Base-by-base conservation (phyloP, 2,888 invertebrate species). In the Steinernema scapterisci region DNA sequence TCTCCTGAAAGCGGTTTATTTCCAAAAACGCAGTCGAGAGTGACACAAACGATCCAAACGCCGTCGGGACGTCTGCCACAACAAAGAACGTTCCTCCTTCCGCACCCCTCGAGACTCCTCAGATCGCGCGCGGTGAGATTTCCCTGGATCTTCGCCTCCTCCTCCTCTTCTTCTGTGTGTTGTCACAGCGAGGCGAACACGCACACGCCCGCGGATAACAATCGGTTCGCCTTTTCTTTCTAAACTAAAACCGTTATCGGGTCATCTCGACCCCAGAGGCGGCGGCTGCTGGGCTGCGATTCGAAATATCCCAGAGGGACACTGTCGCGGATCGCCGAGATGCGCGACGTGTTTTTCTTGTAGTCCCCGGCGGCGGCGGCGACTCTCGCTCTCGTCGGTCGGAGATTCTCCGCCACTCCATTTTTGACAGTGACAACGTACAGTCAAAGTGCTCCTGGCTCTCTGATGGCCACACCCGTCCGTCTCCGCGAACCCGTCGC, bases 241-340 rank as follows among this genome's bases (percentile, higher is more conserved):
- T 11, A 6, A 63, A 63, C 63, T 63, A 63, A 63, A 63, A 63
- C 63, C 63, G 63, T 63, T 63, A 63, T 63, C 63, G 63, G 63
- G 63, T 63, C 63, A 63, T 63, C 63, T 63, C 63, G 63, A 27
- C 38, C 48, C n/a, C 48, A n/a, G n/a, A n/a, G 48, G 48, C 38
- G 48, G 48, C 48, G 48, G 19, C 13, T 19, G 48, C 27, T 27
- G 63, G 63, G 31, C 63, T 48, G 48, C 19, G 63, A 63, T 63
- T 31, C 27, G 63, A 63, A 54, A 63, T 63, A 63, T 63, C 63
- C 63, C 21, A 19, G 21, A 23, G 52, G 21, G 21, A 23, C 52
- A 19, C 21, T 23, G 21, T 19, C 52, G 23, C 52, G 23, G 52
- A 21, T 23, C 52, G 63, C 38, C 63, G 63, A 63, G 63, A 63